Evolutionary conservation across 2,797 vertebrate genomes (phyloP), one percentile per base, ranked within the genome.

Genomic region (Anabacerthia variegaticeps): DNA sequence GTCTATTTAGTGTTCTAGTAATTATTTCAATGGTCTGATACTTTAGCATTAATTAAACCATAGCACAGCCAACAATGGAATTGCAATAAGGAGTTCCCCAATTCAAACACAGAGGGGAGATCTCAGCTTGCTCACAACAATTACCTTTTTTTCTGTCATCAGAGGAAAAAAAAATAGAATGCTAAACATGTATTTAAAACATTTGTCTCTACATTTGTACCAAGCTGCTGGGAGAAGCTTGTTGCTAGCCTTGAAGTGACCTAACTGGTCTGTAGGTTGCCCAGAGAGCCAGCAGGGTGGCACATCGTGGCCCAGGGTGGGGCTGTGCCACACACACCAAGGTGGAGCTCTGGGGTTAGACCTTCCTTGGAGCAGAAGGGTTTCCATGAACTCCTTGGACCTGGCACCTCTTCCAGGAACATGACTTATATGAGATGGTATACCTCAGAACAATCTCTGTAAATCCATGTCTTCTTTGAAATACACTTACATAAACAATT

Each of bases 1-100:
- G 55, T 87, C 83, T 95, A 2, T 94, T 94, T 95, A 72, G 67
- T 89, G 54, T 94, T 95, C 92, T 92, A 54, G 76, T 97, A 96
- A 96, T 88, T 92, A 92, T 89, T 95, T 95, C 92, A 92, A 34
- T 73, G 58, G 46, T 94, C 77, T 11, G 16, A 75, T 56, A 96
- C 93, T 92, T 93, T 7, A 80, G 58, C 66, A 26, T 85, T 95
- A 93, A 96, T 89, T 97, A 93, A 96, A 88, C 72, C 46, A 10
- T 30, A 76, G 54, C 72, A 24, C 21, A 82, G 41, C 85, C 83
- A 89, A 36, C 91, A 90, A 34, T 88, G 52, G 43, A 85, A 55
- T 34, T 58, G 63, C 92, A 69, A 59, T 78, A 27, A 62, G 46
- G 74, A 87, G 51, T 68, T 61, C 36, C 52, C 19, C 7, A 59